These are phyloP conservation scores for Furcula furcula DNA, from an alignment of 2,888 invertebrate species.

Conservation along the genomic window DNA sequence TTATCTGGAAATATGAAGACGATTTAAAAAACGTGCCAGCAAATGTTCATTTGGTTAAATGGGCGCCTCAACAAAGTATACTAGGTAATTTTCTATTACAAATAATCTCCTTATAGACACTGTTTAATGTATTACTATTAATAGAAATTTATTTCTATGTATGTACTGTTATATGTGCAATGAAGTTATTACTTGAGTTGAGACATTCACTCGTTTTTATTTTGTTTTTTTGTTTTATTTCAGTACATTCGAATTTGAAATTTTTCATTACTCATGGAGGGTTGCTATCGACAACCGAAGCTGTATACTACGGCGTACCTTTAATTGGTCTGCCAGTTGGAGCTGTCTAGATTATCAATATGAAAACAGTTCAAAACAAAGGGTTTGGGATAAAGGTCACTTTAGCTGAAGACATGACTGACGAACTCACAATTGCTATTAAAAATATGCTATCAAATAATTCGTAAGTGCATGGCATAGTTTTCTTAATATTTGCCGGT, in stretches of 20 bases:
- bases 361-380: constrained; percentile 43
- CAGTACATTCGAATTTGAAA: no score
- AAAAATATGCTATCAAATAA: constrained; percentile 40
- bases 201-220: no score
- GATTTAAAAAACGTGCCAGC: constrained; percentile 41
- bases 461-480: constrained; percentile 30
- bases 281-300: constrained; percentile 57
- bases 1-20: constrained; percentile 64
- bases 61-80: constrained; percentile 62
- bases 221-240: no score
- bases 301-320: constrained; percentile 62
- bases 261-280: constrained; percentile 67
- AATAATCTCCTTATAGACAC: no score
- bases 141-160: no score
- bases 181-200: no score
- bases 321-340: constrained; percentile 56
- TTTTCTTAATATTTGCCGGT: no score
- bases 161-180: no score
- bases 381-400: constrained; percentile 49
- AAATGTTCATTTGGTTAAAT: constrained; percentile 55
- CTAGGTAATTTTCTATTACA: constrained; percentile 44
- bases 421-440: constrained; percentile 40
- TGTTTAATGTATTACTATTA: no score
- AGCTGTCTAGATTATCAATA: constrained; percentile 57
- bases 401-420: constrained; percentile 40